Evolutionary conservation across 1,140 invertebrate species (phyloP).

Genomic region (Euura saliciscinereae): DNA sequence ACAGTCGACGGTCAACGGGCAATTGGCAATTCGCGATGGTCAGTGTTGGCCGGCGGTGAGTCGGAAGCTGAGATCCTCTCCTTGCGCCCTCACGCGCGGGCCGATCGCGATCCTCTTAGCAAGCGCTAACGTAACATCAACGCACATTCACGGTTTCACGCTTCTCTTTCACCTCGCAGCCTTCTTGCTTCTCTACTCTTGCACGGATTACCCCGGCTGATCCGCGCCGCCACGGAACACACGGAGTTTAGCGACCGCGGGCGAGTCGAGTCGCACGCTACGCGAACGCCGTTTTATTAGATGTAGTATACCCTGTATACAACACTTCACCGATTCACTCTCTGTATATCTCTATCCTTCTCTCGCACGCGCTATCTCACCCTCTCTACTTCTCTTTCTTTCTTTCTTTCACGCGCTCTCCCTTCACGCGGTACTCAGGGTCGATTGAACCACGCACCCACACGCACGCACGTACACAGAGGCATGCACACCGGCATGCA

Average conservation of each 20-base stretch:
- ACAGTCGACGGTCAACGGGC: background rate
- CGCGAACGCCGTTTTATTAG: no score
- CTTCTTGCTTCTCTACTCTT: background rate
- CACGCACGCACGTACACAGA: constrained; percentile 30
- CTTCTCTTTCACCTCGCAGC: background rate
- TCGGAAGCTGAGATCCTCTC: background rate
- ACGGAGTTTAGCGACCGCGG: no score
- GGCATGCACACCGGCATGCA: background rate
- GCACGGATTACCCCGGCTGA: no score
- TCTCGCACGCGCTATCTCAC: no score
- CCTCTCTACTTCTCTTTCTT: no score
- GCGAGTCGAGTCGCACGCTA: no score
- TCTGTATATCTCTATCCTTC: no score
- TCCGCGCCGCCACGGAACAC: no score
- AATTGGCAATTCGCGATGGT: constrained; percentile 7
- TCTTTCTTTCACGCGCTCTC: background rate
- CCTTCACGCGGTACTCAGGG: background rate
- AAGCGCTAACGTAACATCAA: constrained; percentile 43
- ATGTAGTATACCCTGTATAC: no score
- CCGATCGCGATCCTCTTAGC: constrained; percentile 30
- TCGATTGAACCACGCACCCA: constrained; percentile 23
- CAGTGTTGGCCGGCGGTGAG: constrained; percentile 3
- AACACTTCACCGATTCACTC: no score
- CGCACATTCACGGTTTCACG: constrained; percentile 8
- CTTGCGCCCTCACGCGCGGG: background rate